Conservation (phyloP, 2,797 vertebrate species). For the Chromis chromis region DNA sequence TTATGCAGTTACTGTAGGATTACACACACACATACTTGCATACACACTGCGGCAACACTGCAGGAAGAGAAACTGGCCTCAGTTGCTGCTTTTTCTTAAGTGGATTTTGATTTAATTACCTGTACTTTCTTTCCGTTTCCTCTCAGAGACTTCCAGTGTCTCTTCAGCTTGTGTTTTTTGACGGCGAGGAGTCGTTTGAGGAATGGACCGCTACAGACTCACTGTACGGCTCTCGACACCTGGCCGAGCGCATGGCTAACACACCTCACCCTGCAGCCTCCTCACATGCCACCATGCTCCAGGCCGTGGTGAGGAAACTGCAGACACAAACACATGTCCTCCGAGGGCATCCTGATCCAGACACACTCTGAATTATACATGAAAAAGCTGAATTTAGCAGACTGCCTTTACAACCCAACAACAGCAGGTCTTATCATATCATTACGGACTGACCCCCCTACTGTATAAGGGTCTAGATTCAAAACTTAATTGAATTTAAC, state of each 20-base stretch:
- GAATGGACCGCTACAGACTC: slow-evolving; percentile 91
- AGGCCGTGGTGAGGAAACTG: slow-evolving; percentile 87
- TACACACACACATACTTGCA: slow-evolving; percentile 9
- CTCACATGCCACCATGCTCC: slow-evolving; percentile 80
- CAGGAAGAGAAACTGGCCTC: slow-evolving; percentile 27
- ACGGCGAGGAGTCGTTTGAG: slow-evolving; percentile 92
- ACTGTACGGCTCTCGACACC: slow-evolving; percentile 92
- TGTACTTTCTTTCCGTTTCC: neutral
- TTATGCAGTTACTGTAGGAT: slow-evolving; percentile 43
- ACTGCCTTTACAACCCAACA: neutral
- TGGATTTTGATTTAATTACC: slow-evolving; percentile 8
- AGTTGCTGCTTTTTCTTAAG: neutral
- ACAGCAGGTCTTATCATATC: neutral
- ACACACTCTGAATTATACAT: slow-evolving; percentile 28
- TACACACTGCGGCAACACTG: slow-evolving; percentile 53
- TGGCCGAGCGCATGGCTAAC: slow-evolving; percentile 87
- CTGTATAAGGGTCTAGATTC: neutral
- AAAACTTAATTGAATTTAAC: neutral
- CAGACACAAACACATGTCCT: neutral
- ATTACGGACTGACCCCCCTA: neutral
- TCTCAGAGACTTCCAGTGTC: slow-evolving; percentile 82
- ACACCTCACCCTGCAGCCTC: slow-evolving; percentile 76
- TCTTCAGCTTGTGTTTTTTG: slow-evolving; percentile 93
- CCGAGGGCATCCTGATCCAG: slow-evolving; percentile 7
- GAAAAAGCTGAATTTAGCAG: slow-evolving; percentile 27